Base-by-base conservation (phyloP, 1,140 invertebrate genomes). In the Helicorthomorpha holstii region DNA sequence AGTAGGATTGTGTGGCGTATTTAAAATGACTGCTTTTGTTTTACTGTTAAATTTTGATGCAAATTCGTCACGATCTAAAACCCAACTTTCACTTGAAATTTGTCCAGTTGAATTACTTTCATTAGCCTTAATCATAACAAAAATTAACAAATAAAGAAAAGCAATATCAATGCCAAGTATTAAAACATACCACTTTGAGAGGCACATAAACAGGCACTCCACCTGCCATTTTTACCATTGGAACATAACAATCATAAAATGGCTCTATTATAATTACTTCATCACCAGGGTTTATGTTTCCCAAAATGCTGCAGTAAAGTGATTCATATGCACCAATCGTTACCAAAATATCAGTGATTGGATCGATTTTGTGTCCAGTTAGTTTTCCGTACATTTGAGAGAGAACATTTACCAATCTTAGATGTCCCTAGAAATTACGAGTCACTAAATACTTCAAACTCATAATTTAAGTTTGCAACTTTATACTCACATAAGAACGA, bases 231-330 rank as follows among this genome's bases (percentile, higher is more conserved):
- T 72, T 75, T 1, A 97, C 82, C 84, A 98, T 94, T 1, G 92
- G 90, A 54, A 85, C 85, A 65, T 98, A 99, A 63, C 92, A 97
- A 66, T 98, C 95, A 66, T 94, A 98, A 67, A 85, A 98, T 7
- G 95, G 95, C 66, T 98, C 95, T 55, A 98, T 92, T 26, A 99
- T 90, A 55, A 97, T 93, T 54, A 73, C 90, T 67, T 98, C 90
- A 70, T 80, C 77, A 21, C 73, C 74, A 21, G 66, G 65, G 57
- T 76, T 81, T 7, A 93, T 77, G 61, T 89, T 79, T 23, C 91
- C 91, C 70, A 82, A 69, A 52, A 98, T 81, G 19, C 83, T 69
- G 55, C 79, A 82, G 66, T 80, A 93, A 0, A 93, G 66, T 3
- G 75, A 84, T 67, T 94, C 88, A 65, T 96, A 98, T 10, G 94